Evolutionary conservation across 2,888 invertebrate species (phyloP), one percentile per base, ranked within the genome.

Genomic region (Euclidia mi): DNA sequence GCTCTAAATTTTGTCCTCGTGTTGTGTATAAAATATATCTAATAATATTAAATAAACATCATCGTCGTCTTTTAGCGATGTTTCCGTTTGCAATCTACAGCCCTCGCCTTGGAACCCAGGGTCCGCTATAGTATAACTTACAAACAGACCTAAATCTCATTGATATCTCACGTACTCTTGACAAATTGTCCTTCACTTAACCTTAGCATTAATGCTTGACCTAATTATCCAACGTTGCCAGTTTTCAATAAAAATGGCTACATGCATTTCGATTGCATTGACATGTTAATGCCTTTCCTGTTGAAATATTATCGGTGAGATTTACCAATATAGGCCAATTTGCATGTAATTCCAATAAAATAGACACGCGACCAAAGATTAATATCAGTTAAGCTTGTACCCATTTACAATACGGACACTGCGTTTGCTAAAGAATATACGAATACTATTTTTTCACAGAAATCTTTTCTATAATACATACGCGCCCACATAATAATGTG

Each of bases 321-420:
- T 40, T 34, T 40, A 3, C 3, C 7, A 40, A 46, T 41, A 9
- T 40, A 17, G 9, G 18, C 25, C 38, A 15, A 49, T 60, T 60
- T 65, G 43, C 43, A 49, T 56, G 28, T 44, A 10, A 37, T 31
- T 40, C 29, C n/a, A 35, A 2, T 10, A 65, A 59, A 34, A 46
- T 38, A n/a, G 38, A 42, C 42, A 56, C 43, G 15, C 4, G 34
- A 15, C 31, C n/a, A 20, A 15, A 35, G 51, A 60, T 65, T 31
- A 2, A 12, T 46, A 65, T 52, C 45, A 9, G 35, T 48, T 31
- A 48, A 56, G 52, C 55, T 38, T 32, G n/a, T 12, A 11, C 6
- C 12, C 12, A n/a, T 4, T 4, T 11, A 32, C n/a, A 1, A 3
- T 32, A 11, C 11, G 2, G 10, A 32, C 32, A n/a, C 11, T 4